Percentiles rank a stretch among this genome's conserved stretches.
Conservation (phyloP, 2,888 invertebrate genomes). For the Geotrupes spiniger region DNA sequence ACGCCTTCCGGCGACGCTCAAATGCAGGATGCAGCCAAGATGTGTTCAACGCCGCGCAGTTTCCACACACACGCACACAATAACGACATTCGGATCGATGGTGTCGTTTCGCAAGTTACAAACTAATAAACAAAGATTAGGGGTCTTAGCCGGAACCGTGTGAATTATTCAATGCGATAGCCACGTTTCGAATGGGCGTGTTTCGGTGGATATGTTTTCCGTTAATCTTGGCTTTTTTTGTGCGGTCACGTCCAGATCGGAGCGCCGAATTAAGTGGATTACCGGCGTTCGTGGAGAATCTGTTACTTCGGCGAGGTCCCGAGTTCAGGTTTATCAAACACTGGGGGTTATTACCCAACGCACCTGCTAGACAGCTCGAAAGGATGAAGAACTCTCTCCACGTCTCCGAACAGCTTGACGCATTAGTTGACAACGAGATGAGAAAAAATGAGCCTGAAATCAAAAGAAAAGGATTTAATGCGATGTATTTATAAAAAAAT, state of each 20-base stretch:
- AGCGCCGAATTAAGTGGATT: slow-evolving; percentile 4
- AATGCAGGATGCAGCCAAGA: no score
- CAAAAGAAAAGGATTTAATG: no score
- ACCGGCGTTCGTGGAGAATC: slow-evolving; percentile 3
- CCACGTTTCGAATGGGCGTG: slow-evolving; percentile 7
- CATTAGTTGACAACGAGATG: slow-evolving; percentile 55
- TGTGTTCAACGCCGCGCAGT: no score
- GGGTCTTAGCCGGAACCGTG: not conserved
- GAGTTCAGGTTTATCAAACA: slow-evolving; percentile 9
- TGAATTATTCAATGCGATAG: slow-evolving; percentile 11
- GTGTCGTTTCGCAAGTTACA: no score
- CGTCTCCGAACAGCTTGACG: slow-evolving; percentile 65
- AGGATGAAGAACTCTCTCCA: slow-evolving; percentile 62
- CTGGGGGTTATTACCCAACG: slow-evolving; percentile 23
- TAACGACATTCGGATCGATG: no score
- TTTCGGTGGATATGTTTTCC: slow-evolving; percentile 8
- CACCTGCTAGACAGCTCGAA: slow-evolving; percentile 63
- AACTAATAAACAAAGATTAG: slow-evolving; percentile 14
- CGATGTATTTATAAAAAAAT: no score
- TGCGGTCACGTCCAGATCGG: slow-evolving; percentile 10
- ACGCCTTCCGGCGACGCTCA: slow-evolving; percentile 30
- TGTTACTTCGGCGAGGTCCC: not conserved
- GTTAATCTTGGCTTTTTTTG: slow-evolving; percentile 16
- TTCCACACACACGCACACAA: no score
- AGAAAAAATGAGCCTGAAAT: slow-evolving; percentile 55